Percentiles rank a stretch among this genome's conserved stretches.
phyloP scores from a whole-genome alignment of 2,888 invertebrate species.

The Cheilosia scutellata region DNA sequence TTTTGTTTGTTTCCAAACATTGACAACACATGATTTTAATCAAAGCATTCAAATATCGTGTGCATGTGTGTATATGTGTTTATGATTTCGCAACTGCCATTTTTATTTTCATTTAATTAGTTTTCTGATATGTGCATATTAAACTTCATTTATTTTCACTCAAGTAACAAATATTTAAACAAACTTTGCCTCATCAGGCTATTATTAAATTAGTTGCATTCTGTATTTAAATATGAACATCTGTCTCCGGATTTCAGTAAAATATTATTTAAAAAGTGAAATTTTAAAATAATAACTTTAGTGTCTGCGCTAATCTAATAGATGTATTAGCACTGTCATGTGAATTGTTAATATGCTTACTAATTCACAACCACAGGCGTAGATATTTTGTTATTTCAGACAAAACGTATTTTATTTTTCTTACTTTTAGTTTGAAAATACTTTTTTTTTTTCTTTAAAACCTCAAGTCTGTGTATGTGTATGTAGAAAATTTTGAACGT shows the following conservation, averaged over 20 bases:
- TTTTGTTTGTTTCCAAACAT: too few relatives aligned
- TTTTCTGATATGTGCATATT: not conserved
- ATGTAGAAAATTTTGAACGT: slow-evolving; percentile 16
- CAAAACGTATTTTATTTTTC: slow-evolving; percentile 3
- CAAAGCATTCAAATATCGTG: too few relatives aligned
- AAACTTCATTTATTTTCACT: not conserved
- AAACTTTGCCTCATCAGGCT: not conserved
- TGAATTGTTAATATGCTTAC: slow-evolving; percentile 15
- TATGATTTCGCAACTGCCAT: too few relatives aligned
- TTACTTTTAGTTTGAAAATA: slow-evolving; percentile 13
- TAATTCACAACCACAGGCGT: slow-evolving; percentile 18
- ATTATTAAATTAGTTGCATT: not conserved
- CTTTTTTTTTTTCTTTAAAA: not conserved
- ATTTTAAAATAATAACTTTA: not conserved
- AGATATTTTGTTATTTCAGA: slow-evolving; percentile 6
- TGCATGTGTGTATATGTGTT: too few relatives aligned
- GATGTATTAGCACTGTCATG: slow-evolving; percentile 28
- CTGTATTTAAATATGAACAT: not conserved
- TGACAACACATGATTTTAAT: too few relatives aligned
- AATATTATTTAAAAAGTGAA: slow-evolving; percentile 26
- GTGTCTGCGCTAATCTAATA: slow-evolving; percentile 16
- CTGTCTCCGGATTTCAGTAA: not conserved
- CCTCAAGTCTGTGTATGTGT: not conserved
- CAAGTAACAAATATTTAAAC: not conserved
- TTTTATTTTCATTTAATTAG: not conserved